A percentile compares a stretch with the other conserved stretches of the same genome.
These are phyloP conservation scores for Synaphobranchus kaupii DNA, from an alignment of 2,797 vertebrate species.

Conservation along the genomic window DNA sequence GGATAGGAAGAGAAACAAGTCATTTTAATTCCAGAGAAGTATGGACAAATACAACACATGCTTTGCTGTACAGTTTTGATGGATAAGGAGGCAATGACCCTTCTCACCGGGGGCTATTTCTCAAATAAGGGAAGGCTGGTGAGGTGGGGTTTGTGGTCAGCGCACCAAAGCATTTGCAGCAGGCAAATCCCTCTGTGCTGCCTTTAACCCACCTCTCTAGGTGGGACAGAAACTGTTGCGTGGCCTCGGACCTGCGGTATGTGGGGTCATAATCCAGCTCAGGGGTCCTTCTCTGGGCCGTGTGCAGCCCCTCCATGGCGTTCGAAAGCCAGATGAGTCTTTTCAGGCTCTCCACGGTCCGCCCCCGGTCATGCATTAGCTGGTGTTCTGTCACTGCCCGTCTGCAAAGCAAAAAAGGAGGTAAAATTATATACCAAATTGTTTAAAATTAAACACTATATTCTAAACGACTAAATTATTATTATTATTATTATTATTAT, in stretches of 20 bases:
- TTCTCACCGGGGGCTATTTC: conserved; percentile 38
- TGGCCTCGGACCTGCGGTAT: conserved; percentile 24
- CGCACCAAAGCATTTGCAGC: conserved; percentile 59
- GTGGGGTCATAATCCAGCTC: neutral
- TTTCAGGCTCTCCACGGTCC: conserved; percentile 77
- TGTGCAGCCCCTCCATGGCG: conserved; percentile 75
- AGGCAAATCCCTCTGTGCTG: conserved; percentile 34
- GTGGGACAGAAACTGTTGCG: conserved; percentile 39
- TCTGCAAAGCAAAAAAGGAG: conserved; percentile 50
- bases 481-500: no score
- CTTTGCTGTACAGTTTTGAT: neutral
- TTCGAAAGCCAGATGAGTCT: conserved; percentile 79
- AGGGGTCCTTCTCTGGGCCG: conserved; percentile 64
- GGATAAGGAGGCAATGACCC: neutral
- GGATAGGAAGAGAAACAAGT: neutral
- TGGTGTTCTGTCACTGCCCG: conserved; percentile 76
- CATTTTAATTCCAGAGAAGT: neutral
- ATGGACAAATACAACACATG: neutral
- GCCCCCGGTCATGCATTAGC: conserved; percentile 75
- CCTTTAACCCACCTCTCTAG: conserved; percentile 29
- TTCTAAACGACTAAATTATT: no score
- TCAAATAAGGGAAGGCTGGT: conserved; percentile 50
- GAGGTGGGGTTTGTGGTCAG: conserved; percentile 63
- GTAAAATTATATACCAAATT: neutral
- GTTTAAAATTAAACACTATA: no score